Conservation (phyloP, 2,113 vertebrate species). For the Sula dactylatra region DNA sequence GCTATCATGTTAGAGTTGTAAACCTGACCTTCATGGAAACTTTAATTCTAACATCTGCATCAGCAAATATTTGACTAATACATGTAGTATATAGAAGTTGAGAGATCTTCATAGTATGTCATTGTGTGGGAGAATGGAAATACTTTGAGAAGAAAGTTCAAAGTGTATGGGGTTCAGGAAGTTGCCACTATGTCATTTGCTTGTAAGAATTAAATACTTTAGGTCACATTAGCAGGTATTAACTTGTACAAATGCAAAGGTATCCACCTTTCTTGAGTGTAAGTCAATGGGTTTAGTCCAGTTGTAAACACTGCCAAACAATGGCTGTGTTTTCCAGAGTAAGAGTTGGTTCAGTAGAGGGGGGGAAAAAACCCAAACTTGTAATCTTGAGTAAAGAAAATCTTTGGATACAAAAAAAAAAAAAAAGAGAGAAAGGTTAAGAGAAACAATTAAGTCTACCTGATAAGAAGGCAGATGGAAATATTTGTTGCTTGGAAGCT, state of each 20-base stretch:
- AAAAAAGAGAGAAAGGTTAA: not conserved
- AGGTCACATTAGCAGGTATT: not conserved
- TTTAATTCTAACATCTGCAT: not conserved
- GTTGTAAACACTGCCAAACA: not conserved
- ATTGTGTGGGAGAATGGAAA: not conserved
- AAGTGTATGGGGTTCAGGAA: not conserved
- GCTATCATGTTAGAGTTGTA: not conserved
- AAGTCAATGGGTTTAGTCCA: not conserved
- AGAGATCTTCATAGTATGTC: not conserved
- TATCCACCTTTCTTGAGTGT: not conserved
- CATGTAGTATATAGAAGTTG: not conserved
- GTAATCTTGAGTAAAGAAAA: not conserved
- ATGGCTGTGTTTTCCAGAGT: not conserved
- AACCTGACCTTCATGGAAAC: not conserved
- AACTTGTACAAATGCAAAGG: not conserved
- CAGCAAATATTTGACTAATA: not conserved
- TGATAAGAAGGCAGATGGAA: not conserved
- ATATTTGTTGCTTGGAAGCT: not conserved
- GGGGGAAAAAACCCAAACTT: too few relatives aligned
- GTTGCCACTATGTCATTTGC: not conserved
- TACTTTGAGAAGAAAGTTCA: not conserved
- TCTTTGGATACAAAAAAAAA: not conserved
- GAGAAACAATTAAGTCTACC: not conserved
- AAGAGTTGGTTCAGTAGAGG: not conserved
- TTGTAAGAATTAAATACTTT: not conserved